phyloP scores from a whole-genome alignment of 2,797 vertebrate species.

The Scyliorhinus canicula region DNA sequence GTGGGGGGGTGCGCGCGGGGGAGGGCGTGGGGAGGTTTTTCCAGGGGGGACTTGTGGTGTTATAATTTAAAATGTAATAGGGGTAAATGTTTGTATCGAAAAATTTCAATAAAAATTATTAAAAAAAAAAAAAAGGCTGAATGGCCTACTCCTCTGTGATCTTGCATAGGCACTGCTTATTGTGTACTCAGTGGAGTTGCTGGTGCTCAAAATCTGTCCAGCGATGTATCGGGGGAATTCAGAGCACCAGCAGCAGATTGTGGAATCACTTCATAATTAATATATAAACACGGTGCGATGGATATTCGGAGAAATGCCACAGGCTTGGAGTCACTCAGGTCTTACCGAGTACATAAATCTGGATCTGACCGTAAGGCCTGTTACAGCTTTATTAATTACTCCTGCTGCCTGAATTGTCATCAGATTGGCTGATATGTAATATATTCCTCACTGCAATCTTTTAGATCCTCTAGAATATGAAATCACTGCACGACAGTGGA shows the following conservation, averaged over 20 bases:
- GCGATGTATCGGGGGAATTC: neutral
- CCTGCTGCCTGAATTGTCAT: neutral
- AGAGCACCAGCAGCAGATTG: neutral
- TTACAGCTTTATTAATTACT: neutral
- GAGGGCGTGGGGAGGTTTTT: too few species aligned
- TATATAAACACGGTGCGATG: neutral
- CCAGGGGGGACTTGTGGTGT: too few species aligned
- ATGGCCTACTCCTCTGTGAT: neutral
- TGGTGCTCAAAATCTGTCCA: neutral
- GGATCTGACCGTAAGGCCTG: neutral
- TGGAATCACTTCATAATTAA: neutral
- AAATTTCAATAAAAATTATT: too few species aligned
- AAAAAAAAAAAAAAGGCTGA: neutral
- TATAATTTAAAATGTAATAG: too few species aligned
- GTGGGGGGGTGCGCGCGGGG: too few species aligned
- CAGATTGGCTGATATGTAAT: neutral
- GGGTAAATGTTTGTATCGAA: too few species aligned
- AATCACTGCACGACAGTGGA: neutral
- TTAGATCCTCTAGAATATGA: neutral
- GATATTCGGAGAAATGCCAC: neutral
- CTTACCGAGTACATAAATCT: neutral
- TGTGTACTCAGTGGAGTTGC: neutral
- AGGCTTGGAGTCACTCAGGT: neutral
- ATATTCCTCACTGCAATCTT: neutral
- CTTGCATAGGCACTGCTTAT: neutral